A percentile compares a stretch with the other conserved stretches of the same genome.
Evolutionary conservation across 2,113 vertebrate genomes (phyloP).

Genomic region (Callocephalon fimbriatum): DNA sequence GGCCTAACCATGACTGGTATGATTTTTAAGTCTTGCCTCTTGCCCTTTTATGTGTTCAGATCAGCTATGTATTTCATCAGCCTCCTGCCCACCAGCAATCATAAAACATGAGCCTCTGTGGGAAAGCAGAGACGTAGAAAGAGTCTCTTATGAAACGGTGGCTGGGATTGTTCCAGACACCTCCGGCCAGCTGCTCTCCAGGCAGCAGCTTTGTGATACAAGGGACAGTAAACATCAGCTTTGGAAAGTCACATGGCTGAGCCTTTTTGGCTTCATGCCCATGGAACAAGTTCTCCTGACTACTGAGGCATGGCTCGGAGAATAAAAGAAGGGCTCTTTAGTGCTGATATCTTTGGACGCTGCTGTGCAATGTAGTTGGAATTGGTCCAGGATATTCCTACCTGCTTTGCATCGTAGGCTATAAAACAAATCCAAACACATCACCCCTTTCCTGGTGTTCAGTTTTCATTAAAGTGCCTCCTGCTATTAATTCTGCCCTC

Average conservation of each 20-base stretch:
- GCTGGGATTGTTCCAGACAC: slow-evolving; percentile 67
- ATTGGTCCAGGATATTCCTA: background rate
- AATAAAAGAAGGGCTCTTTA: slow-evolving; percentile 56
- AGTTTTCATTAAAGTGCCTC: background rate
- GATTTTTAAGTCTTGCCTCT: slow-evolving; percentile 40
- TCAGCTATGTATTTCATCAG: slow-evolving; percentile 57
- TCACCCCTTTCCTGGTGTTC: background rate
- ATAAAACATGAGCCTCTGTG: slow-evolving; percentile 62
- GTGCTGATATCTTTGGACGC: background rate
- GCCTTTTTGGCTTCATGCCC: slow-evolving; percentile 52
- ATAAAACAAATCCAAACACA: slow-evolving; percentile 13
- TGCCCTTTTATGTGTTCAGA: slow-evolving; percentile 49
- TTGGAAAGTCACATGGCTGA: background rate
- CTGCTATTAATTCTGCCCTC: background rate
- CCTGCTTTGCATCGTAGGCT: slow-evolving; percentile 39
- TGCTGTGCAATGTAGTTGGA: slow-evolving; percentile 16
- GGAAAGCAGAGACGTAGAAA: slow-evolving; percentile 57
- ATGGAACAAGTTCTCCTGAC: slow-evolving; percentile 12
- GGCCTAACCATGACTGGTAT: slow-evolving; percentile 16
- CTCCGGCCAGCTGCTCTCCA: slow-evolving; percentile 66
- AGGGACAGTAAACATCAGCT: slow-evolving; percentile 59
- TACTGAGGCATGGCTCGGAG: background rate
- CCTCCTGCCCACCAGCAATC: slow-evolving; percentile 54
- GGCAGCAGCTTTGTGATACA: slow-evolving; percentile 56
- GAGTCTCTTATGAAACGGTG: slow-evolving; percentile 45